Conservation (phyloP, 2,888 invertebrate species). For the Sussaba pulchella region DNA sequence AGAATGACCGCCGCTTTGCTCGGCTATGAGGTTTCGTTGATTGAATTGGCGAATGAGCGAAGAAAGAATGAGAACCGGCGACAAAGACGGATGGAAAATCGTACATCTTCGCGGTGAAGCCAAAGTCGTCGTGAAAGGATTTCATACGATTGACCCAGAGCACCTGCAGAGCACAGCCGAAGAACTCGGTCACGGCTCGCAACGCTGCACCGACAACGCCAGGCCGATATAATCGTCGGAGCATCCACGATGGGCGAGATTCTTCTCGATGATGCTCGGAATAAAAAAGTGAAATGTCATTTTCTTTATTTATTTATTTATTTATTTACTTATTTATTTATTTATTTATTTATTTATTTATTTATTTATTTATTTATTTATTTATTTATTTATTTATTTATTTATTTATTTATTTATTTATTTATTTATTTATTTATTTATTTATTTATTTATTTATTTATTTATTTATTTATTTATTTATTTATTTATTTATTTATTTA, state of each 20-base stretch:
- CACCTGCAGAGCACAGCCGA: conserved; percentile 32
- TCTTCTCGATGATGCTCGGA: conserved; percentile 39
- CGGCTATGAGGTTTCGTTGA: conserved; percentile 7
- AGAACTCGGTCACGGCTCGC: conserved; percentile 65
- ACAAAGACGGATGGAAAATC: conserved; percentile 6
- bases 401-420: too few relatives aligned
- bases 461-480: too few relatives aligned
- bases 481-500: too few relatives aligned
- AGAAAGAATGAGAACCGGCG: neutral
- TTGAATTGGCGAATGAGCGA: conserved; percentile 16
- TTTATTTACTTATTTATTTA: too few relatives aligned
- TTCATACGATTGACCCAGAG: conserved; percentile 61
- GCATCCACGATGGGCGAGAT: conserved; percentile 51
- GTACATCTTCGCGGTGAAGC: conserved; percentile 35
- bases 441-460: too few relatives aligned
- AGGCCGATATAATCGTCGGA: conserved; percentile 48
- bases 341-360: neutral
- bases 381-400: too few relatives aligned
- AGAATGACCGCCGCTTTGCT: too few relatives aligned
- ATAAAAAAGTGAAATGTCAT: conserved; percentile 32
- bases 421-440: too few relatives aligned
- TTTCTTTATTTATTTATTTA: conserved; percentile 30
- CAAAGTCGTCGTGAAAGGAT: conserved; percentile 55
- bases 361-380: too few relatives aligned
- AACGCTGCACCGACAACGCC: conserved; percentile 28